Conservation (phyloP, 1,140 invertebrate species). For the Tribolium madens region DNA sequence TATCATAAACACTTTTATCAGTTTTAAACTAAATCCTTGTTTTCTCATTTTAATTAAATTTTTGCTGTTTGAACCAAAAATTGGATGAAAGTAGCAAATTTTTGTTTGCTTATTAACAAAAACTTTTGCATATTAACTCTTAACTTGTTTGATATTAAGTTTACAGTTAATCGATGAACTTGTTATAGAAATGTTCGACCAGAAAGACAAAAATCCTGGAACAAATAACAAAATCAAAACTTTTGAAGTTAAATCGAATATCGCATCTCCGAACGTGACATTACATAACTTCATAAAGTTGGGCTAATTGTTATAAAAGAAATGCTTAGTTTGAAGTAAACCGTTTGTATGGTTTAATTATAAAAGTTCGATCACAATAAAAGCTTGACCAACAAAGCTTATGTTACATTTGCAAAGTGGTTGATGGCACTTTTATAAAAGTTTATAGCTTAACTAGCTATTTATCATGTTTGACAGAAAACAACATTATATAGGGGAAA, state of each 20-base stretch:
- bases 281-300: not conserved
- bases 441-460: not conserved
- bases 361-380: not conserved
- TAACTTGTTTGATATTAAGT: not conserved
- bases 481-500: slow-evolving; percentile 9
- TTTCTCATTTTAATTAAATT: not conserved
- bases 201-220: not conserved
- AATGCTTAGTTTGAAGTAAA: not conserved
- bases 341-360: no score
- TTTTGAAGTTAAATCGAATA: no score
- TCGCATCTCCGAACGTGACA: not conserved
- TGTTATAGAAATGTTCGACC: not conserved
- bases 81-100: not conserved
- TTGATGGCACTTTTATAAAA: not conserved
- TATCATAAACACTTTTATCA: not conserved
- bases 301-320: not conserved
- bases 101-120: not conserved
- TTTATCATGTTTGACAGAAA: slow-evolving; percentile 38
- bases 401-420: slow-evolving; percentile 22
- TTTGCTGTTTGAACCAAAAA: not conserved
- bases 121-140: not conserved
- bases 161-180: not conserved
- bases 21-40: not conserved
- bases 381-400: not conserved
- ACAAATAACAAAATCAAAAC: not conserved